Evolutionary conservation across 2,797 vertebrate species (phyloP).

Genomic region (Leucoraja ocellata): DNA sequence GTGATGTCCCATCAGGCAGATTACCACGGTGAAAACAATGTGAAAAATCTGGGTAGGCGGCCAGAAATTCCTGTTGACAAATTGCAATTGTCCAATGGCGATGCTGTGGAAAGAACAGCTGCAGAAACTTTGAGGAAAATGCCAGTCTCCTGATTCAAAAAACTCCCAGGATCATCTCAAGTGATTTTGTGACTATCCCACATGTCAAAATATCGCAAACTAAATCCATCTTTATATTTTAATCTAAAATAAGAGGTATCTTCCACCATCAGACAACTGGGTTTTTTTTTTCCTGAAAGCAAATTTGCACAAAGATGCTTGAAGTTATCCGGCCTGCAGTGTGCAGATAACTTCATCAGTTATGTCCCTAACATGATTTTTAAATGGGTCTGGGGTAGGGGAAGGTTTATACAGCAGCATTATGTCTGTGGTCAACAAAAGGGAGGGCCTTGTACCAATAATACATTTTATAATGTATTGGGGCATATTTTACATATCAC

Average conservation of each 20-base stretch:
- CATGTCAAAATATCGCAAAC: background rate
- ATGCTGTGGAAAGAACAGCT: background rate
- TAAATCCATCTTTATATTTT: background rate
- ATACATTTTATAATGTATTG: too few species aligned
- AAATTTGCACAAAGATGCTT: background rate
- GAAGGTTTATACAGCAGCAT: background rate
- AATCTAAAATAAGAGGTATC: background rate
- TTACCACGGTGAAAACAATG: background rate
- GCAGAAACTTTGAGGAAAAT: background rate
- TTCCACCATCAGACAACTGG: background rate
- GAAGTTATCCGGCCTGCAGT: background rate
- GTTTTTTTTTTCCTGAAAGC: background rate
- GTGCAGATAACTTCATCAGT: background rate
- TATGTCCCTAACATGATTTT: background rate
- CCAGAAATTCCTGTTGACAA: slow-evolving; percentile 22
- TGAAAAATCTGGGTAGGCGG: background rate
- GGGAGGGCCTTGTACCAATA: background rate
- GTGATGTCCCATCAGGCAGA: background rate
- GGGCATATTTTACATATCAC: too few species aligned
- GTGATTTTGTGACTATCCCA: background rate
- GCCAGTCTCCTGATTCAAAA: too few species aligned
- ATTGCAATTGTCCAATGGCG: background rate
- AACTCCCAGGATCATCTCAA: background rate
- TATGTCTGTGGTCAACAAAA: background rate
- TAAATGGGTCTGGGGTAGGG: background rate